Conservation (phyloP, 2,113 vertebrate genomes). For the Aegypius monachus region DNA sequence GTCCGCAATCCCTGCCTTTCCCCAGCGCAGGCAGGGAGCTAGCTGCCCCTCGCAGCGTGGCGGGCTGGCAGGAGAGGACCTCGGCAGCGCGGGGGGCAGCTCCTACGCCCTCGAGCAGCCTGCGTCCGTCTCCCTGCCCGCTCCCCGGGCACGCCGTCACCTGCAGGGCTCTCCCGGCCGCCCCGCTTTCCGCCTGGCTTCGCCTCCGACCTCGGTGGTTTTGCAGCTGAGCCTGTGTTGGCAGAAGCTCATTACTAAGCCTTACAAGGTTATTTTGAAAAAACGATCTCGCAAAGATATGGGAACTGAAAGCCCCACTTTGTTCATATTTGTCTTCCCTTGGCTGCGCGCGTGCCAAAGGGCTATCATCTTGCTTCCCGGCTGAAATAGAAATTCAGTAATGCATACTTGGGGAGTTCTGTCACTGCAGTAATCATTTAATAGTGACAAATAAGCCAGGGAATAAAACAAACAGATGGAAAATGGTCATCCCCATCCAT, state of each 20-base stretch:
- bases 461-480: constrained; percentile 68
- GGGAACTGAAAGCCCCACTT: constrained; percentile 36
- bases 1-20: not conserved
- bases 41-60: not conserved
- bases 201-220: not conserved
- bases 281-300: constrained; percentile 42
- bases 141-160: not conserved
- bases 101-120: accelerated
- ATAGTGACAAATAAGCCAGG: constrained; percentile 52
- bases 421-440: constrained; percentile 58
- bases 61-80: not conserved
- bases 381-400: constrained; percentile 69
- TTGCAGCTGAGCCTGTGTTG: not conserved
- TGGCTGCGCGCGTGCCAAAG: constrained; percentile 26
- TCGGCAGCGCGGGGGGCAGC: accelerated
- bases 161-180: not conserved
- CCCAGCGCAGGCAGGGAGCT: not conserved
- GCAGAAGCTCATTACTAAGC: not conserved
- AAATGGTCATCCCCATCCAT: constrained; percentile 29
- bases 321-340: constrained; percentile 35
- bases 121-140: accelerated
- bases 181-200: not conserved
- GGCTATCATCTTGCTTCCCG: constrained; percentile 39
- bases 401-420: constrained; percentile 63
- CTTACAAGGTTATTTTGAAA: not conserved